phyloP scores from a whole-genome alignment of 2,888 invertebrate species.

The Drosophila acutilabella region DNA sequence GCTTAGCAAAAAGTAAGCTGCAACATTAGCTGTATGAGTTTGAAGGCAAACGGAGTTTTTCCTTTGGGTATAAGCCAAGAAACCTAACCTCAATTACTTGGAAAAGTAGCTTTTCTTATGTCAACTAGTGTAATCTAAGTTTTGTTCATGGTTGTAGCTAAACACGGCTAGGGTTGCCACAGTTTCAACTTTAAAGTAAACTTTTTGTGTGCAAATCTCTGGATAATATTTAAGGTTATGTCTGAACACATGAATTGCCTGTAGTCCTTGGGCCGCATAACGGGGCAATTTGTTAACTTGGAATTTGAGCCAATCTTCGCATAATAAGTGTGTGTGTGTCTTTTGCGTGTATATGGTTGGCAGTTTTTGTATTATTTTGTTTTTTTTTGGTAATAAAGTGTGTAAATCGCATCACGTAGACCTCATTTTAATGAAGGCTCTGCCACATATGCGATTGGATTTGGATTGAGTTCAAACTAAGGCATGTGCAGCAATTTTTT shows the following conservation, averaged over 20 bases:
- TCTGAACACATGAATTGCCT: conserved; percentile 1
- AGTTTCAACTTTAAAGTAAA: background rate
- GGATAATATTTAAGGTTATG: conserved; percentile 3
- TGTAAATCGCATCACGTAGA: conserved; percentile 57
- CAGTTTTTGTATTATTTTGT: background rate
- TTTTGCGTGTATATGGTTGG: background rate
- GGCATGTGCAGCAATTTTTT: conserved; percentile 15
- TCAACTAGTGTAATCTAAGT: conserved; percentile 9
- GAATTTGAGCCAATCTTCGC: conserved; percentile 32
- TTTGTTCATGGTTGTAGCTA: background rate
- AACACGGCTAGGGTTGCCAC: conserved; percentile 2
- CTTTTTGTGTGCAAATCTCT: background rate
- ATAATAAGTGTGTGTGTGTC: conserved; percentile 24
- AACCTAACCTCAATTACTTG: background rate
- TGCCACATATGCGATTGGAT: conserved; percentile 33
- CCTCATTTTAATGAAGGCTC: conserved; percentile 41
- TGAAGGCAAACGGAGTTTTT: background rate
- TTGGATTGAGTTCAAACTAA: conserved; percentile 26
- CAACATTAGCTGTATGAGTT: background rate
- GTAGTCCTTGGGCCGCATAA: conserved; percentile 5
- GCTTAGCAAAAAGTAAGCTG: background rate
- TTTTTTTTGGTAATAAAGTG: conserved; percentile 33
- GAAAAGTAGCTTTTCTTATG: background rate
- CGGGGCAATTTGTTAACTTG: conserved; percentile 38
- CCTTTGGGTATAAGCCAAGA: background rate